phyloP scores from a whole-genome alignment of 2,113 vertebrate genomes.

The Egretta garzetta region DNA sequence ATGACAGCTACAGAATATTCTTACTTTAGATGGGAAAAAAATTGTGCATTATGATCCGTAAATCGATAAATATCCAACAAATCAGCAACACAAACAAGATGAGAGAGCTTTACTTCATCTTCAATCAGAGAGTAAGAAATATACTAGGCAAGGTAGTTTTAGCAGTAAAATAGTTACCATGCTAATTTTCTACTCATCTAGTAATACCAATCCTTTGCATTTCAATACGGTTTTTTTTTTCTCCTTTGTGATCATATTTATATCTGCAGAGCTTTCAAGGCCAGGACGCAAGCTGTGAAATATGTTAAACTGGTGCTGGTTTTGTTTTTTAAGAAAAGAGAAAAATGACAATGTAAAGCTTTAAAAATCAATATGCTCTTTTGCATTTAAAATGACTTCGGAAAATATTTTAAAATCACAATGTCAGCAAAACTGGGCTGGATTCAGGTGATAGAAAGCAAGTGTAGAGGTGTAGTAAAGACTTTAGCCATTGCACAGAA shows the following conservation, averaged over 20 bases:
- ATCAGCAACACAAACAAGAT: constrained; percentile 74
- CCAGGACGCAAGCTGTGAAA: constrained; percentile 8
- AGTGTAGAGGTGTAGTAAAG: background rate
- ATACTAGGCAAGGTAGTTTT: background rate
- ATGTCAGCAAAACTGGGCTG: background rate
- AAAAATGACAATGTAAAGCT: constrained; percentile 14
- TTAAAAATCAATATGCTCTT: constrained; percentile 25
- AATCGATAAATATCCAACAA: constrained; percentile 75
- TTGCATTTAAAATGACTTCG: constrained; percentile 39
- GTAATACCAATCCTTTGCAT: background rate
- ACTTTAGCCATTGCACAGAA: background rate
- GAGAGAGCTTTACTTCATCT: constrained; percentile 71
- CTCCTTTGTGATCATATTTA: background rate
- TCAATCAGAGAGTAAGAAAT: constrained; percentile 57
- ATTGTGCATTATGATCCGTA: constrained; percentile 46
- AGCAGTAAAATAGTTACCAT: constrained; percentile 15
- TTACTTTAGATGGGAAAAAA: constrained; percentile 69
- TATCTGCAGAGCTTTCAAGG: constrained; percentile 7
- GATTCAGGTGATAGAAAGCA: background rate
- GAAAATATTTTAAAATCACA: background rate
- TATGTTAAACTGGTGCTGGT: background rate
- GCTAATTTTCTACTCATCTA: constrained; percentile 54
- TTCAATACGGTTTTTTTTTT: background rate
- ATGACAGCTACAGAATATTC: constrained; percentile 68
- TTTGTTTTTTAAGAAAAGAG: constrained; percentile 47